A percentile compares a stretch with the other conserved stretches of the same genome.
phyloP scores from a whole-genome alignment of 2,113 vertebrate species.

The Falco punctatus region DNA sequence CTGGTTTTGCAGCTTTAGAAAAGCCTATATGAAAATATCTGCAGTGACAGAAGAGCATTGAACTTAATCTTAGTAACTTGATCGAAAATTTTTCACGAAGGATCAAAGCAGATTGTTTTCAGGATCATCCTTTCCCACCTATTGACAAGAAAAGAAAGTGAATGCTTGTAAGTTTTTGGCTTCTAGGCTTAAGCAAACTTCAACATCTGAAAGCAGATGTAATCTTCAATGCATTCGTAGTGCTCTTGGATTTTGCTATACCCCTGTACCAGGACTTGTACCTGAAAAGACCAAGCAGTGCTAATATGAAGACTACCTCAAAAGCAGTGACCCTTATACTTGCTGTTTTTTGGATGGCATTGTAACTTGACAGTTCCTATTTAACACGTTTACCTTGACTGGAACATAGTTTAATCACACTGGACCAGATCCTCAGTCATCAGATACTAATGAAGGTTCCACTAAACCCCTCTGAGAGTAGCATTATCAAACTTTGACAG shows the following conservation, averaged over 20 bases:
- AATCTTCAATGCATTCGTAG: neutral
- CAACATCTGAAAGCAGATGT: neutral
- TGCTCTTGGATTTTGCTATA: neutral
- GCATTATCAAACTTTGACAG: neutral
- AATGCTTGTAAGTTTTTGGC: neutral
- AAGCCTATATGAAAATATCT: neutral
- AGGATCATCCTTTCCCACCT: neutral
- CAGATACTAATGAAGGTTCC: neutral
- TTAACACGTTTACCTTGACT: neutral
- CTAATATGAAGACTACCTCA: neutral
- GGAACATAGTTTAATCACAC: neutral
- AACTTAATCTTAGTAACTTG: neutral
- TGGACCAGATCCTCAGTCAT: neutral
- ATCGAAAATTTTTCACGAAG: neutral
- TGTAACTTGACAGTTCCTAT: neutral
- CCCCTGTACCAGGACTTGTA: neutral
- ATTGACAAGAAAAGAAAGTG: neutral
- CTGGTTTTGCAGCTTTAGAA: neutral
- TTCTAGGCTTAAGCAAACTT: neutral
- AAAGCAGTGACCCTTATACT: neutral
- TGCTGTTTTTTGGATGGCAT: neutral
- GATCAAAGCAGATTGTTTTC: neutral
- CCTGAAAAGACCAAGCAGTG: neutral
- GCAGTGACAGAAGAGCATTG: neutral
- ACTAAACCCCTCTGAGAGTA: neutral